These are phyloP conservation scores for Nixonia krombeini DNA, from an alignment of 1,140 invertebrate genomes.

Conservation along the genomic window DNA sequence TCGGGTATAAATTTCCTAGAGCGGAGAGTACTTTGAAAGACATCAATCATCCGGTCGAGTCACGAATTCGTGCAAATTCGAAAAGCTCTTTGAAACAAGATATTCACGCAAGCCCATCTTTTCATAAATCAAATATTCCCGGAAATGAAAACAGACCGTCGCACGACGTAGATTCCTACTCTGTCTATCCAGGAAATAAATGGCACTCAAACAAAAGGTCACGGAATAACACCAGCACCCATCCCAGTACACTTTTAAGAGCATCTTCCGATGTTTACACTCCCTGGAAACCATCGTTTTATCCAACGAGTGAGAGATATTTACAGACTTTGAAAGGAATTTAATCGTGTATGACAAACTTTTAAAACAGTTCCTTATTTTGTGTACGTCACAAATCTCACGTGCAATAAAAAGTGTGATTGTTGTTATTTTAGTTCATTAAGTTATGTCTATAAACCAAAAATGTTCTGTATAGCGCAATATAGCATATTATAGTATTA, in stretches of 20 bases:
- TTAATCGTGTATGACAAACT: not conserved
- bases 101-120: conserved; percentile 33
- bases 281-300: conserved; percentile 30
- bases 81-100: conserved; percentile 29
- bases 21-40: conserved; percentile 25
- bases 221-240: conserved; percentile 23
- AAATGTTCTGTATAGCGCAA: no score
- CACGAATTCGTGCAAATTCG: conserved; percentile 31
- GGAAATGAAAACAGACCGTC: conserved; percentile 32
- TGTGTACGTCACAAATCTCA: no score
- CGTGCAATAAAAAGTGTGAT: no score
- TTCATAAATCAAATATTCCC: conserved; percentile 46
- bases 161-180: conserved; percentile 38
- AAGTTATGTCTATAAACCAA: no score
- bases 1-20: conserved; percentile 48
- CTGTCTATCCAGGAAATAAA: conserved; percentile 24
- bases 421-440: no score
- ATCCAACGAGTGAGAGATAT: conserved; percentile 10
- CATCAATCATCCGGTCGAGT: conserved; percentile 25
- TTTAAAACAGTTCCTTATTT: no score
- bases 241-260: conserved; percentile 9
- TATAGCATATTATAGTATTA: no score
- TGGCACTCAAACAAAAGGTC: conserved; percentile 44
- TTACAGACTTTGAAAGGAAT: conserved; percentile 36
- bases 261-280: conserved; percentile 25